A percentile compares a stretch with the other conserved stretches of the same genome.
phyloP scores from a whole-genome alignment of 2,113 vertebrate genomes.

The Erpornis zantholeuca region DNA sequence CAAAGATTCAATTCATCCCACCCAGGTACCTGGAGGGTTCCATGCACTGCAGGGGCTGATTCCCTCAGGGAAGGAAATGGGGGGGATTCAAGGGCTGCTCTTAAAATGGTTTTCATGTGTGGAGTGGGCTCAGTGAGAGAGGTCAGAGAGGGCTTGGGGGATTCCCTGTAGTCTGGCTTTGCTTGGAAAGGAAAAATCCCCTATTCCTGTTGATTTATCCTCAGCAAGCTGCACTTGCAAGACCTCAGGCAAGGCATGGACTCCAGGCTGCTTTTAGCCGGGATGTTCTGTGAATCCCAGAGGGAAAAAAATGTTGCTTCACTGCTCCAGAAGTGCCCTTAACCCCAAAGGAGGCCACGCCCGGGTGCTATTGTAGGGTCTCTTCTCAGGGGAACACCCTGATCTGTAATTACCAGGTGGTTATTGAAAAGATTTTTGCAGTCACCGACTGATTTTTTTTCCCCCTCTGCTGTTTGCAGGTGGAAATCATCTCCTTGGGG shows the following conservation, averaged over 20 bases:
- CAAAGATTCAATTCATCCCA: fast-evolving
- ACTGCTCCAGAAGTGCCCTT: not conserved
- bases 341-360: not conserved
- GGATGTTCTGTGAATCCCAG: not conserved
- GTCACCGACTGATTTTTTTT: not conserved
- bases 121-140: not conserved
- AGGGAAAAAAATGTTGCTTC: fast-evolving
- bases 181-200: not conserved
- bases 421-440: not conserved
- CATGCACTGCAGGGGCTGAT: not conserved
- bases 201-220: not conserved
- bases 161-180: not conserved
- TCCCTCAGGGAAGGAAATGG: not conserved
- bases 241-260: not conserved
- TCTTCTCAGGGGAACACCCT: not conserved
- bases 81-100: not conserved
- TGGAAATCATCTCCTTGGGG: not conserved
- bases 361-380: no score
- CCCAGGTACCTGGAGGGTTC: not conserved
- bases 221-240: not conserved
- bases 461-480: not conserved
- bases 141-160: not conserved
- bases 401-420: not conserved
- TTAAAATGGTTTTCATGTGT: not conserved
- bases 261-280: not conserved